Conservation (phyloP, 2,113 vertebrate genomes). For the Platycercus adscitus region DNA sequence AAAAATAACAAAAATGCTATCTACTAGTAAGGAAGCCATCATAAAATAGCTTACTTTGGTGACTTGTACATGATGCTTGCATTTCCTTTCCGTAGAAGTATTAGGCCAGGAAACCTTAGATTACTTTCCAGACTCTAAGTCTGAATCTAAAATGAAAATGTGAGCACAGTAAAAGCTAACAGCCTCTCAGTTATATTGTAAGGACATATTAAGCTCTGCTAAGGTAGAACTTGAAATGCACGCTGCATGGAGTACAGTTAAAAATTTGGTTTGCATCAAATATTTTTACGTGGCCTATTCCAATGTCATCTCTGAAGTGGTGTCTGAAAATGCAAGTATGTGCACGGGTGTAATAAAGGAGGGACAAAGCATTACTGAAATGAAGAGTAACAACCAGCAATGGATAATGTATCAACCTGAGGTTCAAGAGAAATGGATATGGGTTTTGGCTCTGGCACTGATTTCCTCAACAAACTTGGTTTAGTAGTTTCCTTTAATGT, state of each 20-base stretch:
- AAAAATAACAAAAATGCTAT: background rate
- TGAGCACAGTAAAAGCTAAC: background rate
- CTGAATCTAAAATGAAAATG: background rate
- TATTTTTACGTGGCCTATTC: background rate
- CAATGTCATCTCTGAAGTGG: background rate
- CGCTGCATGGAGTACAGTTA: background rate
- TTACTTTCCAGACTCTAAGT: background rate
- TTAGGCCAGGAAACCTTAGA: background rate
- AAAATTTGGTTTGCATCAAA: background rate
- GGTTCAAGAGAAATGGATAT: background rate
- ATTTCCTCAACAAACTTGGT: background rate
- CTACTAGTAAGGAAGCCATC: background rate
- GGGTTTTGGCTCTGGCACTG: background rate
- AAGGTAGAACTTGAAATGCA: background rate
- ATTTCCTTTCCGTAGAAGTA: background rate
- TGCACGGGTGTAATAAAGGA: background rate
- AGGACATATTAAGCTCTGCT: background rate
- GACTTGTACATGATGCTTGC: background rate
- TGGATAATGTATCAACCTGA: background rate
- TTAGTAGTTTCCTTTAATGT: background rate
- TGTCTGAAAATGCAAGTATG: background rate
- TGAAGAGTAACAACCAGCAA: background rate
- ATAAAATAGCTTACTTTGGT: background rate
- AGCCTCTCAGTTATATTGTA: background rate
- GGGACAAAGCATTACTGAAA: background rate